These are phyloP conservation scores for Austrofundulus limnaeus DNA, from an alignment of 2,113 vertebrate species.

Conservation along the genomic window DNA sequence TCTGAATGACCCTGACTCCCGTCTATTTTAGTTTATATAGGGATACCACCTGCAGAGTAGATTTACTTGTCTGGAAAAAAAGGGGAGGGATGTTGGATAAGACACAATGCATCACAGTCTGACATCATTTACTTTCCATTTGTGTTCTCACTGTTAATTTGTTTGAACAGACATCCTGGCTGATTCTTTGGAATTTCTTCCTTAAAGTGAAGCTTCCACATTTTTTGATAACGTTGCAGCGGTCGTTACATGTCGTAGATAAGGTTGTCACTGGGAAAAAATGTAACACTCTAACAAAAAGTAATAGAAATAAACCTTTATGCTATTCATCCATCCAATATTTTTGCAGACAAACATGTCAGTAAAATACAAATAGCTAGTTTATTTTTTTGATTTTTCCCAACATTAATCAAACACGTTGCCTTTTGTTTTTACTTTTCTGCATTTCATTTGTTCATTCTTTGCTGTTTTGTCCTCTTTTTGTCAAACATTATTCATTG, in stretches of 20 bases:
- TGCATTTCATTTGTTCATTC: not conserved
- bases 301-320: too few species aligned
- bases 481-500: not conserved
- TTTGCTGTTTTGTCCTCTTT: not conserved
- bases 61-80: slow-evolving; percentile 47
- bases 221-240: slow-evolving; percentile 35
- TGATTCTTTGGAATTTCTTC: slow-evolving; percentile 45
- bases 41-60: slow-evolving; percentile 53
- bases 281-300: too few species aligned
- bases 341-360: not conserved
- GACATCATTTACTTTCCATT: slow-evolving; percentile 56
- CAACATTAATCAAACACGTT: not conserved
- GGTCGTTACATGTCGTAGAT: not conserved
- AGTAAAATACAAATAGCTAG: not conserved
- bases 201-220: slow-evolving; percentile 16
- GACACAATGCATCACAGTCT: slow-evolving; percentile 32
- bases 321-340: too few species aligned
- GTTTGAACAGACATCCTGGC: slow-evolving; percentile 40
- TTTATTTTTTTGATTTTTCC: not conserved
- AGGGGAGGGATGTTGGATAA: slow-evolving; percentile 33
- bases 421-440: not conserved
- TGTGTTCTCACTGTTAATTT: slow-evolving; percentile 25
- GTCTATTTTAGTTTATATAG: slow-evolving; percentile 33
- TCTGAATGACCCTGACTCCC: slow-evolving; percentile 18
- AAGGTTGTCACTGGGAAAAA: too few species aligned